phyloP scores from a whole-genome alignment of 2,888 invertebrate species.

The Acrobasis consociella region DNA sequence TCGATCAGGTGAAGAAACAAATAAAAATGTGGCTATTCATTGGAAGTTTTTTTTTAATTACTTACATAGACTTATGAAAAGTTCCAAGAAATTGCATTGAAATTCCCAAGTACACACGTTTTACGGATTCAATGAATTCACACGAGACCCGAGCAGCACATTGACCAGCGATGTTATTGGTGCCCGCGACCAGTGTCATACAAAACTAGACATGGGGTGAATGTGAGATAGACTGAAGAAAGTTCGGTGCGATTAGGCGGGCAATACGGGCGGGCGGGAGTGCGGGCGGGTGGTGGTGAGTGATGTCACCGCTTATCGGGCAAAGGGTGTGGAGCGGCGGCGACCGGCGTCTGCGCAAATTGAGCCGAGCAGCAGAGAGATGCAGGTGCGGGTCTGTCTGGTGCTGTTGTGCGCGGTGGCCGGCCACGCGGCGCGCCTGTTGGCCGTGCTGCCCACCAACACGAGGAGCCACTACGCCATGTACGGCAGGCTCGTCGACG shows the following conservation, averaged over 20 bases:
- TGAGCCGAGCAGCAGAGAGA: constrained; percentile 61
- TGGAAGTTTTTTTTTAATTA: too few species aligned
- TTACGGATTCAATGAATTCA: not conserved
- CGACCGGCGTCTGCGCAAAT: constrained; percentile 49
- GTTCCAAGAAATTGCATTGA: not conserved
- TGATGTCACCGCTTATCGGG: constrained; percentile 53
- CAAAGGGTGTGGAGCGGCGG: constrained; percentile 35
- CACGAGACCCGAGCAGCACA: constrained; percentile 4
- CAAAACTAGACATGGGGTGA: constrained; percentile 30
- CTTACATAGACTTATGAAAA: not conserved
- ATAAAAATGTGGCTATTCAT: too few species aligned
- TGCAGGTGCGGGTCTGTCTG: constrained; percentile 66
- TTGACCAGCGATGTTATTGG: not conserved
- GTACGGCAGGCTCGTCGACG: constrained; percentile 74
- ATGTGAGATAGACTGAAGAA: constrained; percentile 34
- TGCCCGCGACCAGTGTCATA: constrained; percentile 7
- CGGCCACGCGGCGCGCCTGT: constrained; percentile 63
- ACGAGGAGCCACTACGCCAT: constrained; percentile 80
- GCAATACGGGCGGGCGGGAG: constrained; percentile 27
- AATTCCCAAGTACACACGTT: not conserved
- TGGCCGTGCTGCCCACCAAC: constrained; percentile 77
- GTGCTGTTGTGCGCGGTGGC: constrained; percentile 49
- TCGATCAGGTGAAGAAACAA: too few species aligned
- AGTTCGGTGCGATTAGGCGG: constrained; percentile 31
- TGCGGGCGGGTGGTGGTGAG: constrained; percentile 29